Percentiles rank a stretch among this genome's conserved stretches.
phyloP scores from a whole-genome alignment of 2,797 vertebrate species.

The Periparus ater region DNA sequence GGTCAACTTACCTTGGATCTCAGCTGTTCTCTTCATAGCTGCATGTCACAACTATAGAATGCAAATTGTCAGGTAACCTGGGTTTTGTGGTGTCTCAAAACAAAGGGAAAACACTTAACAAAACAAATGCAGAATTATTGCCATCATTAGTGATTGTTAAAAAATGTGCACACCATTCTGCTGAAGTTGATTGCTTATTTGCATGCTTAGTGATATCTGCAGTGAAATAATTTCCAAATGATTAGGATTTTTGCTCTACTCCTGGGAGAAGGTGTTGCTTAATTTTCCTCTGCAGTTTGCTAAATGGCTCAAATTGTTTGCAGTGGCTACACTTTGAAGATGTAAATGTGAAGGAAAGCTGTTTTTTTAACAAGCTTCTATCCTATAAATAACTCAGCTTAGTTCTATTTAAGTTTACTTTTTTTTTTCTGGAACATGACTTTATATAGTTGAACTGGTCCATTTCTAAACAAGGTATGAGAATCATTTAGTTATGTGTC shows the following conservation, averaged over 20 bases:
- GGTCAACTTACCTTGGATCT: not conserved
- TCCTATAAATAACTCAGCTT: not conserved
- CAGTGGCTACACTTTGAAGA: not conserved
- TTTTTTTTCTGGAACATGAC: not conserved
- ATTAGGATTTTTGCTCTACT: not conserved
- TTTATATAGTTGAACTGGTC: not conserved
- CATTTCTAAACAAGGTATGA: not conserved
- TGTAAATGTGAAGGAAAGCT: not conserved
- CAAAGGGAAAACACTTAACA: not conserved
- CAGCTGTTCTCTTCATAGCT: not conserved
- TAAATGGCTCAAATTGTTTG: not conserved
- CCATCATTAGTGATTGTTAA: not conserved
- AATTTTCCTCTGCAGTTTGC: not conserved
- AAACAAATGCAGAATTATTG: not conserved
- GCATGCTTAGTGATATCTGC: not conserved
- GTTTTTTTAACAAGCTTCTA: not conserved
- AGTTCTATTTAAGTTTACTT: not conserved
- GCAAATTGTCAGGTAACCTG: not conserved
- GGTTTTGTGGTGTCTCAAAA: not conserved
- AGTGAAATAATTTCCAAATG: not conserved
- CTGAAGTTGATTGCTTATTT: conserved; percentile 5
- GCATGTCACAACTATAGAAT: not conserved
- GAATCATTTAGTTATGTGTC: not conserved
- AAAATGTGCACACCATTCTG: not conserved
- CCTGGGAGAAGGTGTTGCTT: not conserved